These are phyloP conservation scores for Tiaroga cobitis DNA, from an alignment of 2,797 vertebrate species.

Conservation along the genomic window DNA sequence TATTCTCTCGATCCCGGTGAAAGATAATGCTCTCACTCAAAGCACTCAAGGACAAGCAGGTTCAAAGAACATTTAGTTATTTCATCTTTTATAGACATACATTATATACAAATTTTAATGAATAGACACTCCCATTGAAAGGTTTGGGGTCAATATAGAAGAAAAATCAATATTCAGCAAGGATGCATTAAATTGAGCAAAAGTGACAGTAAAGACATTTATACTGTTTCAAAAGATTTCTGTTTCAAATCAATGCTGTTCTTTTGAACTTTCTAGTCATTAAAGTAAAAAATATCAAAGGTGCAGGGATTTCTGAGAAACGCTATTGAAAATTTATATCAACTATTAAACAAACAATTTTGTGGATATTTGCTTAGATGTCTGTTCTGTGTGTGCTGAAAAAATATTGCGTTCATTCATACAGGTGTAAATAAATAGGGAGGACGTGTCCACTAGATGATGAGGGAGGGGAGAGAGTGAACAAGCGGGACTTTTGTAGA, in stretches of 20 bases:
- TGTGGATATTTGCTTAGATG: not conserved
- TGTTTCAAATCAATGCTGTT: not conserved
- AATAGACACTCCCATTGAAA: not conserved
- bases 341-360: not conserved
- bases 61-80: not conserved
- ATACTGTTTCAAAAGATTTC: not conserved
- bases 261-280: not conserved
- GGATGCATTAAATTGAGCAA: not conserved
- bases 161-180: not conserved
- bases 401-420: not conserved
- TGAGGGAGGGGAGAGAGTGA: not conserved
- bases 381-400: not conserved
- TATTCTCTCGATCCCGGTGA: not conserved
- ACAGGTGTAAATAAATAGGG: not conserved
- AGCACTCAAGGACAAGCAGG: not conserved
- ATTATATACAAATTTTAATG: not conserved
- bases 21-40: not conserved
- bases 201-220: not conserved
- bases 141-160: not conserved
- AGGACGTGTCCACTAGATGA: not conserved
- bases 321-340: too few relatives aligned
- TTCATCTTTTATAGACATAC: not conserved
- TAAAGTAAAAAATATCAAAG: not conserved
- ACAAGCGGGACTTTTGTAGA: too few relatives aligned
- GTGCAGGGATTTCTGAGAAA: too few relatives aligned